Base-by-base conservation (phyloP, 2,797 vertebrate genomes). In the Oryzias dopingdopingensis region DNA sequence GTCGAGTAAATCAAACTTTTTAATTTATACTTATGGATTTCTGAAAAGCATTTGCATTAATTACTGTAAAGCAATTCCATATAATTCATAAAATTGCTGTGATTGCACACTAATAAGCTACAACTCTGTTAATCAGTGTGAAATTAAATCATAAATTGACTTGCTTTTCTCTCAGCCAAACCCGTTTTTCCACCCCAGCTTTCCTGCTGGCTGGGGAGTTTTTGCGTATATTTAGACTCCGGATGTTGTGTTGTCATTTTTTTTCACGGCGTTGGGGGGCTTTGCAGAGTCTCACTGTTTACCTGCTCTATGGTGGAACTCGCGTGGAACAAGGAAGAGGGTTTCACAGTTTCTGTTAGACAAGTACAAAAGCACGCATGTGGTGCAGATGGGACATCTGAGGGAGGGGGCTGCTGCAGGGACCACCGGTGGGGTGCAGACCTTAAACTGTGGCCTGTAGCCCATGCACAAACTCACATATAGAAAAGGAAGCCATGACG, bases 251-350 rank as follows among this genome's bases (percentile, higher is more conserved):
- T 15, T 6, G 42, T 22, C 13, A 24, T 22, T 16, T 52, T 15
- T n/a, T n/a, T 37, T 8, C 14, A 6, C 20, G n/a, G 5, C 6
- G 60, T 3, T 49, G 51, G 54, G 59, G 49, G 15, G 41, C 3
- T 37, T 40, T 7, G 17, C 23, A 22, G 52, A 55, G 3, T 22
- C 14, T 55, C 61, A 23, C 70, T 51, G 57, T 64, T 59, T 63
- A 49, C 64, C 62, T 43, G 88, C 91, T 87, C 87, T 93, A 93
- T 94, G 93, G 93, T 93, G 94, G 93, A 94, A 92, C 90, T 91
- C 89, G 54, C 76, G 66, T 59, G 49, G 76, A 76, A 84, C 49
- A 60, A 60, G 76, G 79, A 84, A 16, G 52, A 70, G 82, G 78
- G 88, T 91, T 86, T 77, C 90, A 93, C 88, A 93, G 78, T 89